Base-by-base conservation (phyloP, 35 echinoderm and acorn worm genomes). In the Chiridota heheva region DNA sequence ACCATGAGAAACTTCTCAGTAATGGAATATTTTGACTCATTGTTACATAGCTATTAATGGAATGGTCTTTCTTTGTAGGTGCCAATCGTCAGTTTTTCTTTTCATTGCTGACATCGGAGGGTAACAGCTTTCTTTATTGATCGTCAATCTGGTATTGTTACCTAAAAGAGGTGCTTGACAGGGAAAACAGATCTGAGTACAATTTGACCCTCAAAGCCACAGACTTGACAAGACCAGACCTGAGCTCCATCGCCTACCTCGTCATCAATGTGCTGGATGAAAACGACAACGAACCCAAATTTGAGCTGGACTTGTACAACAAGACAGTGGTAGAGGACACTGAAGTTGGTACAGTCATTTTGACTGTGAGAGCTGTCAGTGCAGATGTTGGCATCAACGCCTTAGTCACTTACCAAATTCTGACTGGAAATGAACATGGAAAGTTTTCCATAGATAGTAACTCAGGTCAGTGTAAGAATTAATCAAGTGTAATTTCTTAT, bases 241-340 rank as follows among this genome's bases (percentile, higher is more conserved):
- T 92, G 10, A 48, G 36, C 20, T 88, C 95, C 33, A 0, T 87
- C 1, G 85, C 80, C 2, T 73, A 89, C 40, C 45, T 98, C 35
- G 57, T 91, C 17, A 72, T 98, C 42, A 86, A 88, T 26, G 95
- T 98, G 2, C 67, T 91, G 42, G 95, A 98, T 43, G 95, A 98
- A 63, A 91, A 98, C n/a, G 95, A 98, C 69, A 98, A 98, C 35
- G 88, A 91, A 69, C 95, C 95, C 2, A 86, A 85, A 68, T 98
- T 98, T 82, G 95, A 98, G 75, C 72, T 72, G 16, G 88, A 91
- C 44, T 60, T 92, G 27, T 98, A 98, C 45, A 84, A 91, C 35
- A 61, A 73, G 25, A 88, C 84, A 34, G 58, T 92, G 4, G 42
- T 81, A 24, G 95, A 98, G 85, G 77, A 91, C 47, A 68, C 88